A percentile compares a stretch with the other conserved stretches of the same genome.
Conservation (phyloP, 2,888 invertebrate species). For the Caenorhabditis becei region DNA sequence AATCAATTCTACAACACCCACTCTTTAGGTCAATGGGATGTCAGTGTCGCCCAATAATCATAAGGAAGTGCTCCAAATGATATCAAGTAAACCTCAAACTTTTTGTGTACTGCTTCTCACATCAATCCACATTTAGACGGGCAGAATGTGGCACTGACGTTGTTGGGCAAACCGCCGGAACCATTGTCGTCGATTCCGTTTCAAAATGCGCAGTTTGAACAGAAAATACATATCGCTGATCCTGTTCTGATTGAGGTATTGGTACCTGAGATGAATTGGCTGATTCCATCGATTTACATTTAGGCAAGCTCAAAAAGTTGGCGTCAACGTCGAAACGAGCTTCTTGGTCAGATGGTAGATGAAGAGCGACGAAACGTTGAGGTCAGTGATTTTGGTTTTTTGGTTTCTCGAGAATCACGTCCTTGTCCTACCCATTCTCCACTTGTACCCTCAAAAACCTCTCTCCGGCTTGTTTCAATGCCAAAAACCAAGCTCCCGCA, state of each 20-base stretch:
- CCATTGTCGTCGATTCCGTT: conserved; percentile 43
- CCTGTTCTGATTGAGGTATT: conserved; percentile 61
- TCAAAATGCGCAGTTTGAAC: conserved; percentile 49
- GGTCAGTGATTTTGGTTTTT: conserved; percentile 56
- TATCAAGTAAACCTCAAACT: conserved; percentile 84
- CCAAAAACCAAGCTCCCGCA: background rate
- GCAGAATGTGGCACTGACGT: conserved; percentile 77
- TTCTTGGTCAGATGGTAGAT: conserved; percentile 90
- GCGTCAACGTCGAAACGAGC: conserved; percentile 88
- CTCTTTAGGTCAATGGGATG: conserved; percentile 88
- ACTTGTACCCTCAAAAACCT: conserved; percentile 14
- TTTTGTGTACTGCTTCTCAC: background rate
- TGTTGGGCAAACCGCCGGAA: conserved; percentile 77
- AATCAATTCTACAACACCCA: conserved; percentile 30
- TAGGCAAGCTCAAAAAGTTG: conserved; percentile 90
- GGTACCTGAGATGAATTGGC: no score
- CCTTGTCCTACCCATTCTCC: conserved; percentile 1
- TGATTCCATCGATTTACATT: background rate
- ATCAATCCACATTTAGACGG: conserved; percentile 70
- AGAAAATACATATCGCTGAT: conserved; percentile 63
- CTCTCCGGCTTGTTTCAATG: conserved; percentile 21
- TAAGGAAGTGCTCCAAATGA: conserved; percentile 94
- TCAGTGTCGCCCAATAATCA: conserved; percentile 93
- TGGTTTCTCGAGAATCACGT: conserved; percentile 18
- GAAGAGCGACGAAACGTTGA: conserved; percentile 76